phyloP scores from a whole-genome alignment of 2,797 vertebrate species.

The Martes flavigula region DNA sequence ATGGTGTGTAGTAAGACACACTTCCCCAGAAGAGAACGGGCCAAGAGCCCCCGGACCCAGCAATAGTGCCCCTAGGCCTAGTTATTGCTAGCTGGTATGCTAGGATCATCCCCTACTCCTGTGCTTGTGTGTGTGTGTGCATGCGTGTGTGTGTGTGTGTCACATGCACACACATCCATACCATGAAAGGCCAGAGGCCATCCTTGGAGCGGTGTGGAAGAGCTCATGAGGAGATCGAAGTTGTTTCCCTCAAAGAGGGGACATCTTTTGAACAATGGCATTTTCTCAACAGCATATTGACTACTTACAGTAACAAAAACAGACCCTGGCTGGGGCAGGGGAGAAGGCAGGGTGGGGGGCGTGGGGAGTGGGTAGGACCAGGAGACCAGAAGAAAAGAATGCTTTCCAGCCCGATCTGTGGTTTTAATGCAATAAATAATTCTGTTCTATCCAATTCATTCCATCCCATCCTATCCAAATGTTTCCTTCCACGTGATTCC shows the following conservation, averaged over 20 bases:
- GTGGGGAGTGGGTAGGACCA: background rate
- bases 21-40: conserved; percentile 48
- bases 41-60: conserved; percentile 33
- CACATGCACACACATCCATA: fast-evolving
- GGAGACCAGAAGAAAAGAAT: background rate
- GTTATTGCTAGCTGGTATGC: background rate
- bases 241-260: conserved; percentile 15
- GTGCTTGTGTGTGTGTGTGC: too few relatives aligned
- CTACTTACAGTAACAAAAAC: conserved; percentile 68
- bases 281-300: conserved; percentile 70
- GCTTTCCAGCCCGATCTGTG: background rate
- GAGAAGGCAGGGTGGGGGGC: background rate
- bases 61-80: background rate
- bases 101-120: background rate
- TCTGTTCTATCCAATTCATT: background rate
- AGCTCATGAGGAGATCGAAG: conserved; percentile 59
- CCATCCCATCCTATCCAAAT: background rate
- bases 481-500: background rate
- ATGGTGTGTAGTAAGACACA: conserved; percentile 37
- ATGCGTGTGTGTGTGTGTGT: too few relatives aligned
- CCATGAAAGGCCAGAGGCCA: background rate
- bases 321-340: background rate
- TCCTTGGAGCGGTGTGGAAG: background rate
- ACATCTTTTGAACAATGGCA: conserved; percentile 35
- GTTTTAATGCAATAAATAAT: background rate